Base-by-base conservation (phyloP, 1,140 invertebrate genomes). In the Phortica variegata region DNA sequence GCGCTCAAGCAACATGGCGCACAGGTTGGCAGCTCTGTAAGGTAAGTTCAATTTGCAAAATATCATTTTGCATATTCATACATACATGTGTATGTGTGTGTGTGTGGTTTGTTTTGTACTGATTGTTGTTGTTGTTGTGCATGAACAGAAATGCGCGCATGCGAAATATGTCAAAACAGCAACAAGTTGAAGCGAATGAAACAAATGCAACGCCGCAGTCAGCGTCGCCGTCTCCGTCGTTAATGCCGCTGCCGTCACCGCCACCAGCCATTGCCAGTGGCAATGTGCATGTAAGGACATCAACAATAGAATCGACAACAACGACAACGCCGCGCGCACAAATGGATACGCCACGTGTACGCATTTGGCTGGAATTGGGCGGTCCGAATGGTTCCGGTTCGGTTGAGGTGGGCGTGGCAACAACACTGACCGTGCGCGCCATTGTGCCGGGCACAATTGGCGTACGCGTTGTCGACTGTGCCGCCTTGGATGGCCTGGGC, bases 321-420 rank as follows among this genome's bases (percentile, higher is more conserved):
- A 5, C 16, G 29, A 26, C 37, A 9, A 34, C 32, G 13, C 4
- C 6, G 6, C 6, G 13, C 13, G 13, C 6, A 58, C 49, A 57
- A 7, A 58, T 63, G 60, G 65, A 68, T 19, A 70, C 72, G 19
- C 73, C 61, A 5, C 56, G 71, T 15, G 70, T 75, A 9, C 79
- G 82, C 44, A 85, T 86, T 32, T 88, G 87, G 86, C 81, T 89
- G 78, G 86, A 88, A 58, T 80, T 89, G 49, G 75, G 81, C 15
- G 73, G 62, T 8, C 60, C 54, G 16, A 63, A 69, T 44, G 76
- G 79, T 31, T 59, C 75, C 3, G 80, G 82, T 26, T 77, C 79
- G 8, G 80, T 87, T 3, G 82, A 84, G 70, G 85, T 87, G 45
- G 87, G 87, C n/a, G 84, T 89, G 75, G 81, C 83, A 4, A 85